Percentiles rank a stretch among this genome's conserved stretches.
These are phyloP conservation scores for Chlorops oryzae DNA, from an alignment of 1,140 invertebrate genomes.

Conservation along the genomic window DNA sequence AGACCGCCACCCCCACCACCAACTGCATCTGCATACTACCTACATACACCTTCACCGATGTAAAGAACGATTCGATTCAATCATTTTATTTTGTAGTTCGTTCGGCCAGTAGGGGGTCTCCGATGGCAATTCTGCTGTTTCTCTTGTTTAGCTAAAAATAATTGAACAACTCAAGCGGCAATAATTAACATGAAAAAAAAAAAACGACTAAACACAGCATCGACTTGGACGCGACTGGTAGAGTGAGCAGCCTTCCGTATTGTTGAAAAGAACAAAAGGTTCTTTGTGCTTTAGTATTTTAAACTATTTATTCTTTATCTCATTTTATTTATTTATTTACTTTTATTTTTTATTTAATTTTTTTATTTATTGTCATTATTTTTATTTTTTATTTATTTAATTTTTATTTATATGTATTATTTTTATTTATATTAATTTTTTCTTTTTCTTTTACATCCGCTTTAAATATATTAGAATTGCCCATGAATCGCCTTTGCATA, in stretches of 20 bases:
- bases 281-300: background rate
- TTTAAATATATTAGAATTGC: background rate
- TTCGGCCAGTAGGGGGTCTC: too few relatives aligned
- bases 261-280: slow-evolving; percentile 1
- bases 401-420: background rate
- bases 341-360: background rate
- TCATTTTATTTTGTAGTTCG: too few relatives aligned
- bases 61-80: too few relatives aligned
- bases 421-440: background rate
- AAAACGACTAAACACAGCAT: slow-evolving; percentile 21
- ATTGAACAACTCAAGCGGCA: slow-evolving; percentile 8
- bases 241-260: background rate
- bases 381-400: background rate
- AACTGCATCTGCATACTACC: too few relatives aligned
- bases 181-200: slow-evolving; percentile 4
- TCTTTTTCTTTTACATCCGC: background rate
- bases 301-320: background rate
- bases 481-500: background rate
- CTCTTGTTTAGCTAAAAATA: too few relatives aligned
- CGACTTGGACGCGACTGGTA: background rate
- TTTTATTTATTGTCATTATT: background rate
- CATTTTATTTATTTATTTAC: background rate
- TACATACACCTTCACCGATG: too few relatives aligned
- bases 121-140: too few relatives aligned
- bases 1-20: too few relatives aligned